A percentile compares a stretch with the other conserved stretches of the same genome.
These are phyloP conservation scores for Gisinianus flammeolus DNA, from an alignment of 2,888 invertebrate species.

Conservation along the genomic window DNA sequence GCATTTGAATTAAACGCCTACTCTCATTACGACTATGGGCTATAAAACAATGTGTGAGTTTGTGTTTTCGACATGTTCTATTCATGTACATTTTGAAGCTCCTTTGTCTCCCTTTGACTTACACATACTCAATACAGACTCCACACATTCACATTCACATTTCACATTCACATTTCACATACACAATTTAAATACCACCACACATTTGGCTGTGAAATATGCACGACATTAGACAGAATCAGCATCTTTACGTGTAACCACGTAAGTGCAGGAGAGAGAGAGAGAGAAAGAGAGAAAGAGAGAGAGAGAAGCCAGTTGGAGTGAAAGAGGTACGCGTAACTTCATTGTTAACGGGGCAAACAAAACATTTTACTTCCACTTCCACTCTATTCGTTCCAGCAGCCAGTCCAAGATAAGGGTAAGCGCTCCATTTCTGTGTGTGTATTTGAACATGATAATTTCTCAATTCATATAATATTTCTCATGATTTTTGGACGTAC, in stretches of 20 bases:
- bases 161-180: not conserved
- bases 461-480: too few species aligned
- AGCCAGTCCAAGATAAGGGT: too few species aligned
- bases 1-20: constrained; percentile 40
- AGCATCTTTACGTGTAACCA: not conserved
- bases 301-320: too few species aligned
- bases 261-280: not conserved
- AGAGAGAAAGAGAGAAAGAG: not conserved
- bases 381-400: too few species aligned
- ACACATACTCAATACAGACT: constrained; percentile 16
- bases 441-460: too few species aligned
- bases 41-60: constrained; percentile 39
- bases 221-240: not conserved
- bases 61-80: constrained; percentile 43
- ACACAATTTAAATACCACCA: constrained; percentile 2
- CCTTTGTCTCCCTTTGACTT: constrained; percentile 24
- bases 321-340: too few species aligned
- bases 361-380: too few species aligned
- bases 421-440: too few species aligned
- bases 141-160: not conserved
- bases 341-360: too few species aligned
- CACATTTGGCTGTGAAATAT: not conserved
- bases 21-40: constrained; percentile 38
- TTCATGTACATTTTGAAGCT: constrained; percentile 40
- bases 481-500: too few species aligned